Conservation (phyloP, 2,113 vertebrate genomes). For the Tragelaphus buxtoni region DNA sequence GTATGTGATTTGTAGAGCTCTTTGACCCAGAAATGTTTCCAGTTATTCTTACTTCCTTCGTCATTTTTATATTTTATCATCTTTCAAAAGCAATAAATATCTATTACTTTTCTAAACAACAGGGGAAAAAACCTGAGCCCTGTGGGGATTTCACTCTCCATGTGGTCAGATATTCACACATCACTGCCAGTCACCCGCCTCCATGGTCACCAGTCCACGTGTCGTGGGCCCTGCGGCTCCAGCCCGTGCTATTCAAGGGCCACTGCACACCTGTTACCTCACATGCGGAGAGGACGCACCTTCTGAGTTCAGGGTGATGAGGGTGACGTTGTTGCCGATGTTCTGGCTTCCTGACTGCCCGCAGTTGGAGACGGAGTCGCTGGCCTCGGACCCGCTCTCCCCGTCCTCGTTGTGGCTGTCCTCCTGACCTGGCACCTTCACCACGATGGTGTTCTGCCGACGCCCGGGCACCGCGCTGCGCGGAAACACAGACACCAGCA, state of each 20-base stretch:
- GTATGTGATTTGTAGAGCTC: not conserved
- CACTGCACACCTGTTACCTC: not conserved
- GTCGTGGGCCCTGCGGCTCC: not conserved
- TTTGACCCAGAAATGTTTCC: not conserved
- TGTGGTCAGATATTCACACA: not conserved
- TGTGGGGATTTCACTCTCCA: not conserved
- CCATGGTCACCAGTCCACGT: accelerated
- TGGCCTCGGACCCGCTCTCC: conserved; percentile 96
- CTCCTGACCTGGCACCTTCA: conserved; percentile 93
- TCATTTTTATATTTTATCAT: not conserved
- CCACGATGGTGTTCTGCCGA: conserved; percentile 96
- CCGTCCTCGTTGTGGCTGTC: conserved; percentile 95
- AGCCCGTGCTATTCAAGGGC: not conserved
- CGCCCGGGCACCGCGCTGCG: conserved; percentile 87
- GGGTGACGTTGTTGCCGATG: conserved; percentile 93
- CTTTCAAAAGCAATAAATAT: not conserved
- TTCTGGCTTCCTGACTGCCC: conserved; percentile 86
- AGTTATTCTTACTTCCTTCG: not conserved
- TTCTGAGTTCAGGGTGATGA: conserved; percentile 97
- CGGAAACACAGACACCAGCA: conserved; percentile 5
- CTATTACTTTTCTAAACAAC: not conserved
- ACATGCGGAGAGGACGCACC: conserved; percentile 78
- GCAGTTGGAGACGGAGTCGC: conserved; percentile 93
- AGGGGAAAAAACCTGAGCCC: no score
- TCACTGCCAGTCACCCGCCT: not conserved